Evolutionary conservation across 2,888 invertebrate genomes (phyloP), one percentile per base, ranked within the genome.

Genomic region (Chrysomela aeneicollis): DNA sequence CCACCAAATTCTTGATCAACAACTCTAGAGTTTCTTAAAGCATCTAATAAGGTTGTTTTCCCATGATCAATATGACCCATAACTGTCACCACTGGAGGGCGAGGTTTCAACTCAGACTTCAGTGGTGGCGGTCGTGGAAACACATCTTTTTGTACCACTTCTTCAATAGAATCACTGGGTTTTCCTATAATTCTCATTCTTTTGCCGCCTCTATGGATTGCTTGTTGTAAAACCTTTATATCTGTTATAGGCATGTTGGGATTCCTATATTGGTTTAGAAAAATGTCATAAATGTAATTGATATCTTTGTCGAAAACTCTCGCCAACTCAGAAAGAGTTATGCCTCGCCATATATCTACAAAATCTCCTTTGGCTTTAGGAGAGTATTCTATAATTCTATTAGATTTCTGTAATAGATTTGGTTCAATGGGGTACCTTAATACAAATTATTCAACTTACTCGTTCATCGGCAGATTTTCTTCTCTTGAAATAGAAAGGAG

Each of bases 11-110:
- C 99, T 35, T 90, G 87, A 37, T 92, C 91, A 0, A 95, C 98
- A 2, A 98, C 91, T 42, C 91, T 87, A 0, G 96, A 91, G 71
- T 95, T 88, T 57, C 98, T 84, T 30, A 98, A 82, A 0, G 94
- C 87, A 83, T 98, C 98, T 4, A 99, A 84, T 3, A 99, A 85
- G 0, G 98, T 98, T 1, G 99, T 99, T 87, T 99, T 79, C 8
- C 99, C 99, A 84, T 99, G 99, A 86, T 99, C 99, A 1, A 99
- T 98, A 82, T 99, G 99, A 0, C 99, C 99, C 98, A 99, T 99
- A 53, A 99, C 94, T 4, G 98, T 97, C 0, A 98, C 97, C 0
- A 99, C 94, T 0, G 99, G 97, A 12, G 95, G 92, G 1, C 98
- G 87, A 2, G 88, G 88, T 46, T 88, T 86, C 12, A 95, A 84